Evolutionary conservation across 2,888 invertebrate genomes (phyloP), one percentile per base, ranked within the genome.

Genomic region (Acleris emargana): DNA sequence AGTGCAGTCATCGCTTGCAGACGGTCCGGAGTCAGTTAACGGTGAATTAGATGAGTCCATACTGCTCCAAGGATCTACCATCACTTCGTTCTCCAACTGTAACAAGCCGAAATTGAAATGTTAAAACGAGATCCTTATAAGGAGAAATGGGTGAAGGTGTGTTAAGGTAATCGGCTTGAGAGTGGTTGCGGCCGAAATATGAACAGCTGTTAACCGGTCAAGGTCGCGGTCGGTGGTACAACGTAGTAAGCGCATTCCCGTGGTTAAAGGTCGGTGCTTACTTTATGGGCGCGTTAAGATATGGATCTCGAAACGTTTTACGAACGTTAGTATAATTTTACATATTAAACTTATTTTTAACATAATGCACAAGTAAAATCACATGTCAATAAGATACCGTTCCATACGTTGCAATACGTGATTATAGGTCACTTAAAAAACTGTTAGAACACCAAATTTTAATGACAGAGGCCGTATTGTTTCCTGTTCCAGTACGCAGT

Each of bases 61-160:
- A 73, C 91, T 93, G 91, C 91, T 93, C 93, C 92, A 93, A 67
- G 91, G 88, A 85, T 93, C 93, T 84, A 91, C 87, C 90, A 91
- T 91, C 73, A 93, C 91, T 89, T 92, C 93, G 90, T 92, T 92
- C 88, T 92, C 92, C 93, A 93, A 91, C 93, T 93, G 88, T n/a
- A 93, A 93, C 88, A 89, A 88, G 68, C 45, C 58, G 47, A 71
- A 55, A 70, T 42, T 6, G 18, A 54, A 54, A 49, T 32, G 50
- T 66, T 58, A 64, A 53, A 49, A 50, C 22, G 25, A 16, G 18
- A 17, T 50, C 70, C 73, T 17, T 75, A 73, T 72, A 78, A 76
- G 73, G 75, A 58, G 72, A 82, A 81, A 71, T 60, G 64, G 77
- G 80, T 82, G 80, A 83, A 82, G 84, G 70, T 70, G 63, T 69